Percentiles rank a stretch among this genome's conserved stretches.
Conservation (phyloP, 2,888 invertebrate genomes). For the Cacoxenus indagator region DNA sequence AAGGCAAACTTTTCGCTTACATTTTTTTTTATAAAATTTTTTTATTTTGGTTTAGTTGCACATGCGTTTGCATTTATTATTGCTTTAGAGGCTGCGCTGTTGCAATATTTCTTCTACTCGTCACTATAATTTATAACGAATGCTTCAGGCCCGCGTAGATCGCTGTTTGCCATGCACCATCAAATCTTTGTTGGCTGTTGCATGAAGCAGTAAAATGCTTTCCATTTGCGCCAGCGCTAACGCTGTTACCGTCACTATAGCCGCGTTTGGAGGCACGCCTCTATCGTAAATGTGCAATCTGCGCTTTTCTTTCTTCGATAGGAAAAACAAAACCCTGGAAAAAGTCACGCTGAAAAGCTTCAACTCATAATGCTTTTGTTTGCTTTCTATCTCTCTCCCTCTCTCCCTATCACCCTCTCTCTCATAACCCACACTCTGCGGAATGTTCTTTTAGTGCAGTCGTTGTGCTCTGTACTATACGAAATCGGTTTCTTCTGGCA, state of each 20-base stretch:
- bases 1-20: too few species aligned
- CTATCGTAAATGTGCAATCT: constrained; percentile 69
- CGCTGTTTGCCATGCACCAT: background rate
- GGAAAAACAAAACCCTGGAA: background rate
- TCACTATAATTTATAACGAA: constrained; percentile 64
- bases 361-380: background rate
- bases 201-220: constrained; percentile 6
- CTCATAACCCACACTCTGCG: too few species aligned
- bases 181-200: constrained; percentile 5
- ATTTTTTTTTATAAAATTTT: too few species aligned
- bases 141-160: constrained; percentile 51
- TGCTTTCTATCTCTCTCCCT: background rate
- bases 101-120: constrained; percentile 50
- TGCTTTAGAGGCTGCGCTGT: constrained; percentile 1
- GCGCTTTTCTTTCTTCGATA: constrained; percentile 52
- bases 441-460: background rate
- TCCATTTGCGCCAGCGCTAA: constrained; percentile 15
- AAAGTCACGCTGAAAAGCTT: background rate
- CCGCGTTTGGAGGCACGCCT: constrained; percentile 61
- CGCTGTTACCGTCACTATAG: constrained; percentile 33
- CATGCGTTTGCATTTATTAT: background rate
- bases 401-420: background rate
- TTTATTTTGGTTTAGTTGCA: too few species aligned
- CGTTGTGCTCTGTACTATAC: background rate
- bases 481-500: background rate